Conservation (phyloP, 2,797 vertebrate species). For the Anabas testudineus region DNA sequence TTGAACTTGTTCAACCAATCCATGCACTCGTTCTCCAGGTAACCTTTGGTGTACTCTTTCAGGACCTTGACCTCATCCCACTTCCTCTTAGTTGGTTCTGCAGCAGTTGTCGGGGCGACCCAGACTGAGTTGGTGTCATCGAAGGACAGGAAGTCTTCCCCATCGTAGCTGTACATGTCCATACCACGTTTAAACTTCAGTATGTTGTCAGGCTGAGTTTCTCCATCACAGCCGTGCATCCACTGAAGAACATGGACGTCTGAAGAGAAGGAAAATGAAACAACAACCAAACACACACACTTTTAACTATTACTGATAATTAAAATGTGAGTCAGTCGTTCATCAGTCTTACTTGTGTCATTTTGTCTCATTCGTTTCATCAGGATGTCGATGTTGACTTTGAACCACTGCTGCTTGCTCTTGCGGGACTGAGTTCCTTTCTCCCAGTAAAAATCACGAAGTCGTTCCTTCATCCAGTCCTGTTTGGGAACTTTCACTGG, state of each 20-base stretch:
- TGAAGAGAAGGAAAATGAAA: not conserved
- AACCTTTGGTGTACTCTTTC: slow-evolving; percentile 83
- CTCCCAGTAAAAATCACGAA: slow-evolving; percentile 36
- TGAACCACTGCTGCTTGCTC: slow-evolving; percentile 82
- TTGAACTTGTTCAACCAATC: slow-evolving; percentile 75
- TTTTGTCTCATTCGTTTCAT: slow-evolving; percentile 66
- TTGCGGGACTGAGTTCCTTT: slow-evolving; percentile 71
- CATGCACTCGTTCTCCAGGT: slow-evolving; percentile 82
- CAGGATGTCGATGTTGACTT: slow-evolving; percentile 78
- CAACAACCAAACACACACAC: not conserved
- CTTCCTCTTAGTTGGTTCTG: slow-evolving; percentile 69
- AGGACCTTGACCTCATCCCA: slow-evolving; percentile 77
- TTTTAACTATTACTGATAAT: too few relatives aligned
- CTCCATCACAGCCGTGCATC: slow-evolving; percentile 72
- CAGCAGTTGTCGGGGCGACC: slow-evolving; percentile 35
- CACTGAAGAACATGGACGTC: slow-evolving; percentile 77
- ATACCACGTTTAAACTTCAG: not conserved
- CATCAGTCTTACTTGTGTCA: slow-evolving; percentile 19
- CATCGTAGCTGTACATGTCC: slow-evolving; percentile 80
- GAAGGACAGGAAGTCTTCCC: slow-evolving; percentile 73
- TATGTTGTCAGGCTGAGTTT: rapidly evolving
- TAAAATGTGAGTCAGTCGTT: too few relatives aligned
- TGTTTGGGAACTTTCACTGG: slow-evolving; percentile 69
- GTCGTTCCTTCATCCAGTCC: slow-evolving; percentile 60
- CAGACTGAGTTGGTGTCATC: slow-evolving; percentile 30